Conservation (phyloP, 2,888 invertebrate species). For the Cistogaster globosa region DNA sequence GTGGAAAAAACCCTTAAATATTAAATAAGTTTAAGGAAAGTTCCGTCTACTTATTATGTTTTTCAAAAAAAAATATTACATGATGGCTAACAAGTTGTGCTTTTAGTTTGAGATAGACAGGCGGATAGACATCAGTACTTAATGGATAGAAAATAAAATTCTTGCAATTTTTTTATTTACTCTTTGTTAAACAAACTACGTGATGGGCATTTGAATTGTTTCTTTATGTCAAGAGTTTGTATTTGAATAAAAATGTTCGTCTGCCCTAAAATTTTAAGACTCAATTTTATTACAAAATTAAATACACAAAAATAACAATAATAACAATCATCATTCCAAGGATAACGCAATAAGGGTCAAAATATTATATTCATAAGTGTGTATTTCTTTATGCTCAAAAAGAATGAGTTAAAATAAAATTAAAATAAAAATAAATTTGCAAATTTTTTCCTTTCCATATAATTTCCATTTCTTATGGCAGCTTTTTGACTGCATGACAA, state of each 20-base stretch:
- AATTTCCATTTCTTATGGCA: not conserved
- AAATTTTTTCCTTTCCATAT: not conserved
- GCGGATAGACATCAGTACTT: not conserved
- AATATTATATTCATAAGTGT: constrained; percentile 22
- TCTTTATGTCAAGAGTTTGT: not conserved
- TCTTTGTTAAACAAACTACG: constrained; percentile 21
- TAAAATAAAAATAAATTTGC: not conserved
- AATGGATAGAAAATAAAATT: not conserved
- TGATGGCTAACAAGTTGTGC: constrained; percentile 23
- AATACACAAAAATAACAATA: constrained; percentile 20
- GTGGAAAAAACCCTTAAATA: too few species aligned
- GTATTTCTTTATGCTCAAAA: not conserved
- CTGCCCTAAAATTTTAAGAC: not conserved
- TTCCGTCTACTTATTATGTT: not conserved
- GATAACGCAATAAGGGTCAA: constrained; percentile 22
- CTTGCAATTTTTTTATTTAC: not conserved
- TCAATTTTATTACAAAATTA: not conserved
- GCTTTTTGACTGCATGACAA: not conserved
- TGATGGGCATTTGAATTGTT: constrained; percentile 21
- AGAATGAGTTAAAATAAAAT: constrained; percentile 9
- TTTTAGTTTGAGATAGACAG: constrained; percentile 15
- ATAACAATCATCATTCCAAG: constrained; percentile 2
- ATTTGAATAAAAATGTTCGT: not conserved
- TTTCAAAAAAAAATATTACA: not conserved
- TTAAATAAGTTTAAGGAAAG: too few species aligned